A percentile compares a stretch with the other conserved stretches of the same genome.
These are phyloP conservation scores for Setipinna tenuifilis DNA, from an alignment of 2,797 vertebrate genomes.

Conservation along the genomic window DNA sequence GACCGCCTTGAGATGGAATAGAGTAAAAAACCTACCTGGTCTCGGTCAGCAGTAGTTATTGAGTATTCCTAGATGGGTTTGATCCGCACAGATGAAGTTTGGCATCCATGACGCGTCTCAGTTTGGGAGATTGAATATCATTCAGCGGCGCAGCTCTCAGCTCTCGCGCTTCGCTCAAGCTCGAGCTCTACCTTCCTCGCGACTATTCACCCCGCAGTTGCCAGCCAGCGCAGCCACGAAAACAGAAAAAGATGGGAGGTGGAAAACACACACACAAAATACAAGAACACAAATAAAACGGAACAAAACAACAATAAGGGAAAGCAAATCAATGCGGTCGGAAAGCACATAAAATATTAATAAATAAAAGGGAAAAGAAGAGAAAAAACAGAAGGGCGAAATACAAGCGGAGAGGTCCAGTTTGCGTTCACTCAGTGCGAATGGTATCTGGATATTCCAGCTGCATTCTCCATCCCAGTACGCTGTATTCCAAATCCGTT, in stretches of 20 bases:
- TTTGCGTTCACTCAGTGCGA: slow-evolving; percentile 63
- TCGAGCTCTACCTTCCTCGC: slow-evolving; percentile 67
- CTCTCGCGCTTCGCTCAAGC: slow-evolving; percentile 59
- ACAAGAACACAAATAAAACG: neutral
- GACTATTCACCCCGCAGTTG: slow-evolving; percentile 67
- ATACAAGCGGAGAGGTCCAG: slow-evolving; percentile 60
- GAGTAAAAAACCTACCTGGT: slow-evolving; percentile 70
- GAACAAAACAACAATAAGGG: slow-evolving; percentile 39
- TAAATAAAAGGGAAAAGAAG: slow-evolving; percentile 22
- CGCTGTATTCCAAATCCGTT: slow-evolving; percentile 72
- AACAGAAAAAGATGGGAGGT: slow-evolving; percentile 30
- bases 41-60: slow-evolving; percentile 83
- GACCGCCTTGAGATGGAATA: neutral
- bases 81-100: slow-evolving; percentile 81
- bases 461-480: slow-evolving; percentile 73
- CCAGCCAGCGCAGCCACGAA: slow-evolving; percentile 46
- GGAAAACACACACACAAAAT: slow-evolving; percentile 36
- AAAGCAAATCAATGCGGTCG: slow-evolving; percentile 23
- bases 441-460: slow-evolving; percentile 70
- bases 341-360: slow-evolving; percentile 39
- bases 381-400: slow-evolving; percentile 32
- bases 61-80: slow-evolving; percentile 77
- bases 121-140: slow-evolving; percentile 66
- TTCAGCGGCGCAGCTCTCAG: slow-evolving; percentile 65
- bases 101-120: slow-evolving; percentile 82